phyloP scores from a whole-genome alignment of 2,797 vertebrate genomes.

The Peromyscus melanophrys region DNA sequence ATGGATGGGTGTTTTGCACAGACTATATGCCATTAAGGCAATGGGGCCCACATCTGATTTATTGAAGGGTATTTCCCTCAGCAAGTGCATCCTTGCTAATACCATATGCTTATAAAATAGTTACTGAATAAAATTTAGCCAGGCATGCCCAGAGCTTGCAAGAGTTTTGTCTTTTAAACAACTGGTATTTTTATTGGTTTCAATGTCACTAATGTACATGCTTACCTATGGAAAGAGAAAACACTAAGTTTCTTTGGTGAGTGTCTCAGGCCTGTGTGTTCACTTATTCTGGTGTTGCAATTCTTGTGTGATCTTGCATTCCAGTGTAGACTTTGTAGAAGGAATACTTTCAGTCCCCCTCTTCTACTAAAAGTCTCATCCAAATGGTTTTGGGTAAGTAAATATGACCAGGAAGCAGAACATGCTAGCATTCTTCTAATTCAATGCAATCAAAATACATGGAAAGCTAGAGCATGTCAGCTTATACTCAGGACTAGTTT shows the following conservation, averaged over 20 bases:
- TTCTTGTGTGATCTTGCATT: not conserved
- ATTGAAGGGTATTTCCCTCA: not conserved
- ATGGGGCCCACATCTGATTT: not conserved
- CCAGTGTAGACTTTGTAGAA: constrained; percentile 50
- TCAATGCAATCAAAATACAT: not conserved
- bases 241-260: not conserved
- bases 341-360: not conserved
- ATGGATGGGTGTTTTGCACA: not conserved
- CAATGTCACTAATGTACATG: not conserved
- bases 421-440: not conserved
- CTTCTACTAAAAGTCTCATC: not conserved
- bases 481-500: not conserved
- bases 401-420: not conserved
- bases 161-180: constrained; percentile 45
- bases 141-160: constrained; percentile 3
- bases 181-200: constrained; percentile 26
- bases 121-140: constrained; percentile 52
- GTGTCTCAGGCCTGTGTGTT: not conserved
- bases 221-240: constrained; percentile 1
- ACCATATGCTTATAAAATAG: not conserved
- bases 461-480: not conserved
- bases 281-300: not conserved
- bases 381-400: not conserved
- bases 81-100: not conserved
- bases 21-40: not conserved